phyloP scores from a whole-genome alignment of 1,140 invertebrate genomes.

The Penaeus vannamei region DNA sequence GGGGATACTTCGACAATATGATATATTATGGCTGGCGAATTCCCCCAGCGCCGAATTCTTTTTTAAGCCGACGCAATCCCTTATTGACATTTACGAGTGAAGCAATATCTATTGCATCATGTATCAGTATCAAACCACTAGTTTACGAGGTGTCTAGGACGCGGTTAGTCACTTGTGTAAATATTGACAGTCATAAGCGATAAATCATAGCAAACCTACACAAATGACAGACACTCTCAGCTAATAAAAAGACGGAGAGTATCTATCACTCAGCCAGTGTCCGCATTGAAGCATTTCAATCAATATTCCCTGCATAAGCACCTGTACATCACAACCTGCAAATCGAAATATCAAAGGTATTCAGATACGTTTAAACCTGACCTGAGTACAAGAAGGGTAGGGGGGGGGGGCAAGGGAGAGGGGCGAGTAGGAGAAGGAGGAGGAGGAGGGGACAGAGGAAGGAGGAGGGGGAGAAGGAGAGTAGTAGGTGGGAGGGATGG shows the following conservation, averaged over 20 bases:
- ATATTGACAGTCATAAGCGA: conserved; percentile 22
- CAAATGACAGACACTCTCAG: no score
- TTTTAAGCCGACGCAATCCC: no score
- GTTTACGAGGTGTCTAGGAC: not conserved
- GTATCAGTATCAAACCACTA: no score
- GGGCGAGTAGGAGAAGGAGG: not conserved
- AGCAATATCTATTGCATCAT: no score
- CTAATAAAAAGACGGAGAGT: no score
- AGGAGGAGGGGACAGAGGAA: not conserved
- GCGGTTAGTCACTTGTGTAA: not conserved
- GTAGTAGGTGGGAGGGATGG: conserved; percentile 3
- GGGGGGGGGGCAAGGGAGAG: not conserved
- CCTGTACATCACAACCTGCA: no score
- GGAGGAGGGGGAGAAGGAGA: not conserved
- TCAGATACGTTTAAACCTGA: not conserved
- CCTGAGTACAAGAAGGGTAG: not conserved
- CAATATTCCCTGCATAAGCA: no score
- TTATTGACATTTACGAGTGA: no score
- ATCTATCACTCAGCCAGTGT: no score
- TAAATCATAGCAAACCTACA: not conserved
- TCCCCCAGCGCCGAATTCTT: no score
- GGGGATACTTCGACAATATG: not conserved
- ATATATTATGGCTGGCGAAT: not conserved
- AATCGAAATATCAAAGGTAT: not conserved
- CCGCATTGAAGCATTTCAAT: no score